Conservation (phyloP, 2,113 vertebrate species). For the Dryoscopus gambensis region DNA sequence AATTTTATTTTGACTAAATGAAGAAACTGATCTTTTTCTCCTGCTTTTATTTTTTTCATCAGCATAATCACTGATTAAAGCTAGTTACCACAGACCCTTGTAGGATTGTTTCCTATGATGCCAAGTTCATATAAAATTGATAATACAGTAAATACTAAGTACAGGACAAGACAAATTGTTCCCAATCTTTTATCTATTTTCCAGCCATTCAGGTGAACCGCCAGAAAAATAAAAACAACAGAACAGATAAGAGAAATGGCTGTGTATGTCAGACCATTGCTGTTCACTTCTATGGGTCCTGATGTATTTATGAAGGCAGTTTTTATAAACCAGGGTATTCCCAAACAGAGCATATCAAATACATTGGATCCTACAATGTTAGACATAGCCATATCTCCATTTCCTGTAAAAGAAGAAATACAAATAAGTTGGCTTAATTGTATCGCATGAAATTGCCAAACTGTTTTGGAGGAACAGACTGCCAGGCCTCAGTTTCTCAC, state of each 20-base stretch:
- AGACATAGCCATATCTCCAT: slow-evolving; percentile 97
- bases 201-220: slow-evolving; percentile 90
- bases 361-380: slow-evolving; percentile 98
- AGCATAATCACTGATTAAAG: slow-evolving; percentile 35
- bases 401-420: slow-evolving; percentile 79
- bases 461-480: slow-evolving; percentile 28
- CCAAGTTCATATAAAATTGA: slow-evolving; percentile 93
- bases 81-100: slow-evolving; percentile 80
- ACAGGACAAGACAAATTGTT: slow-evolving; percentile 79
- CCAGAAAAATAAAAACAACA: slow-evolving; percentile 85
- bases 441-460: background rate
- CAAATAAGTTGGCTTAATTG: background rate
- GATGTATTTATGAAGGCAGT: slow-evolving; percentile 84
- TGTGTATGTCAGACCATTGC: slow-evolving; percentile 85
- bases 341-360: slow-evolving; percentile 94
- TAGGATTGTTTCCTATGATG: slow-evolving; percentile 88
- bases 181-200: slow-evolving; percentile 92
- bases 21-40: slow-evolving; percentile 57
- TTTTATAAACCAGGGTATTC: slow-evolving; percentile 94
- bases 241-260: slow-evolving; percentile 87
- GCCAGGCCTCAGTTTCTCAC: background rate
- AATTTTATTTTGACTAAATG: slow-evolving; percentile 63
- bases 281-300: slow-evolving; percentile 86
- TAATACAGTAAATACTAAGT: slow-evolving; percentile 83
- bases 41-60: slow-evolving; percentile 39